Evolutionary conservation across 1,140 invertebrate genomes (phyloP).

Genomic region (Drosophila trapezifrons): DNA sequence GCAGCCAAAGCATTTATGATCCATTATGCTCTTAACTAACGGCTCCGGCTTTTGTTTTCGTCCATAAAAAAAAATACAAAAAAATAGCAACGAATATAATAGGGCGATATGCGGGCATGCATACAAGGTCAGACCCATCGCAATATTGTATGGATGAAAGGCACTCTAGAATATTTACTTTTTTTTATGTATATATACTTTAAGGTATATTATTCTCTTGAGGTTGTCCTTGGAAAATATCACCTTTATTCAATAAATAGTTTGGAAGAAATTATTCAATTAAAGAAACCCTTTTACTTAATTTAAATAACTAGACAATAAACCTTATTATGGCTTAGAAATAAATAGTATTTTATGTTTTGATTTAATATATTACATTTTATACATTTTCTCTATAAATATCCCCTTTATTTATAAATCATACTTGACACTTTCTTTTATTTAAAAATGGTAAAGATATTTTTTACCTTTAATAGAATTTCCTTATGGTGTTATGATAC

Average conservation of each 20-base stretch:
- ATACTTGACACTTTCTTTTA: no score
- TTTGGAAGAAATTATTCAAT: no score
- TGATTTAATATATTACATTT: no score
- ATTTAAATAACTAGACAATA: no score
- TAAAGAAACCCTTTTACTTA: no score
- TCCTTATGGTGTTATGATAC: neutral
- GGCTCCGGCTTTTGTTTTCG: constrained; percentile 54
- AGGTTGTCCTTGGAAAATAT: neutral
- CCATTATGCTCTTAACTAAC: constrained; percentile 73
- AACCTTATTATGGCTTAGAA: no score
- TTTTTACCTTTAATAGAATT: neutral
- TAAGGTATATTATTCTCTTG: neutral
- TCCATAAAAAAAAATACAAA: constrained; percentile 63
- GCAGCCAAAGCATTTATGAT: constrained; percentile 71
- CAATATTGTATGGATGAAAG: neutral
- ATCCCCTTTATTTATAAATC: no score
- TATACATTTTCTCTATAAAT: no score
- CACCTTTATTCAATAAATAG: neutral
- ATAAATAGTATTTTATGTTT: no score
- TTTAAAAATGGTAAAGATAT: no score
- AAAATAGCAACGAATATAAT: constrained; percentile 44
- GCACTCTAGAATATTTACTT: neutral
- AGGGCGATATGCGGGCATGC: constrained; percentile 2
- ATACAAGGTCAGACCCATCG: constrained; percentile 32
- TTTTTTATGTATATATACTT: neutral